phyloP scores from a whole-genome alignment of 2,888 invertebrate species.

The Lutraria lutraria region DNA sequence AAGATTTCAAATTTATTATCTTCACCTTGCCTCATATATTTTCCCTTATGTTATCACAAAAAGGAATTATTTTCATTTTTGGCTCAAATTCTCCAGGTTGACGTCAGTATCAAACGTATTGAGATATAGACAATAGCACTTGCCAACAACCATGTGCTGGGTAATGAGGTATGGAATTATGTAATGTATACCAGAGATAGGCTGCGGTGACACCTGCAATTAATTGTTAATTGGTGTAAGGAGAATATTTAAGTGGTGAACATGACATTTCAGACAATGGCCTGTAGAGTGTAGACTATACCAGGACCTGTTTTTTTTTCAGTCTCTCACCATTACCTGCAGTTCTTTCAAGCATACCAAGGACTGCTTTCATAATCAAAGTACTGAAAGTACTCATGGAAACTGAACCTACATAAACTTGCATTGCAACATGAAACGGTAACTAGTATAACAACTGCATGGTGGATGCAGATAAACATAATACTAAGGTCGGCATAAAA shows the following conservation, averaged over 20 bases:
- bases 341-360: no score
- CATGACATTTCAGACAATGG: not conserved
- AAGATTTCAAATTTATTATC: not conserved
- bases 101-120: not conserved
- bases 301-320: no score
- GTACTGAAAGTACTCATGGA: no score
- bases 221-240: not conserved
- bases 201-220: not conserved
- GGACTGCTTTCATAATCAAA: no score
- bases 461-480: no score
- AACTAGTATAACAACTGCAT: no score
- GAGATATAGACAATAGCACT: slow-evolving; percentile 3
- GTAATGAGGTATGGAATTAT: not conserved
- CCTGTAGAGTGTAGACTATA: no score
- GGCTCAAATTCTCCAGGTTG: not conserved
- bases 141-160: not conserved
- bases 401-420: no score
- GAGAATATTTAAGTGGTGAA: not conserved
- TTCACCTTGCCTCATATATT: slow-evolving; percentile 16
- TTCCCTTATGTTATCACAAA: not conserved
- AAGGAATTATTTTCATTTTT: slow-evolving; percentile 17
- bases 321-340: no score
- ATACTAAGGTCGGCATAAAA: no score
- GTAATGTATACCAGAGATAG: not conserved
- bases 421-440: no score